A percentile compares a stretch with the other conserved stretches of the same genome.
Evolutionary conservation across 2,888 invertebrate genomes (phyloP).

Genomic region (Encarsia formosa): DNA sequence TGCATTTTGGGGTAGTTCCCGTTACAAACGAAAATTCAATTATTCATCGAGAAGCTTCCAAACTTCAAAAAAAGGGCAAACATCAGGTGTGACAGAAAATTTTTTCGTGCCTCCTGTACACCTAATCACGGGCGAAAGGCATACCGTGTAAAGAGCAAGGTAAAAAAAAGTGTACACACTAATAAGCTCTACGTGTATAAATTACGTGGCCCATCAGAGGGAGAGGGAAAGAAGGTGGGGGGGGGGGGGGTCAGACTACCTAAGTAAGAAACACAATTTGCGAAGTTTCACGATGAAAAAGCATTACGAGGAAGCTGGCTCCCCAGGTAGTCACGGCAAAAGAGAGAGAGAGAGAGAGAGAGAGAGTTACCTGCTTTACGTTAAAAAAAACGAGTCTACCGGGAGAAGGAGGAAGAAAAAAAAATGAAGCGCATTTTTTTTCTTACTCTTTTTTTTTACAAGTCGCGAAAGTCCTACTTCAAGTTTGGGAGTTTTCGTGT

Average conservation of each 20-base stretch:
- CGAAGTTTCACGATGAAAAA: constrained; percentile 26
- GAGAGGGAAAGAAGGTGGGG: not conserved
- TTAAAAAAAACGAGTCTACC: too few species aligned
- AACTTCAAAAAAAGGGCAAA: too few species aligned
- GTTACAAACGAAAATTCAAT: too few species aligned
- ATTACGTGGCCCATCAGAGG: constrained; percentile 17
- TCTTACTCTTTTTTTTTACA: not conserved
- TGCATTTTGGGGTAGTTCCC: too few species aligned
- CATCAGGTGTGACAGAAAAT: too few species aligned
- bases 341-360: not conserved
- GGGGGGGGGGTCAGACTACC: not conserved
- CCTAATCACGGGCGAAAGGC: too few species aligned
- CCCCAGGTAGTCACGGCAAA: constrained; percentile 7
- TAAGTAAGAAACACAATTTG: constrained; percentile 27
- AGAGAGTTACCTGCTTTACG: too few species aligned
- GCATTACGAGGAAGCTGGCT: constrained; percentile 17
- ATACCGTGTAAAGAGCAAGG: not conserved
- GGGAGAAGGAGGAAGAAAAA: not conserved
- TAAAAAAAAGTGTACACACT: not conserved
- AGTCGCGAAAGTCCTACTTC: too few species aligned
- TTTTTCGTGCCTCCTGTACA: too few species aligned
- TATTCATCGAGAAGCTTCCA: too few species aligned
- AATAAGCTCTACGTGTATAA: constrained; percentile 21
- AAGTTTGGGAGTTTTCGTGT: too few species aligned
- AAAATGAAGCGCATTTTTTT: not conserved